Base-by-base conservation (phyloP, 35 echinoderm and acorn worm genomes). In the Ptychodera flava region DNA sequence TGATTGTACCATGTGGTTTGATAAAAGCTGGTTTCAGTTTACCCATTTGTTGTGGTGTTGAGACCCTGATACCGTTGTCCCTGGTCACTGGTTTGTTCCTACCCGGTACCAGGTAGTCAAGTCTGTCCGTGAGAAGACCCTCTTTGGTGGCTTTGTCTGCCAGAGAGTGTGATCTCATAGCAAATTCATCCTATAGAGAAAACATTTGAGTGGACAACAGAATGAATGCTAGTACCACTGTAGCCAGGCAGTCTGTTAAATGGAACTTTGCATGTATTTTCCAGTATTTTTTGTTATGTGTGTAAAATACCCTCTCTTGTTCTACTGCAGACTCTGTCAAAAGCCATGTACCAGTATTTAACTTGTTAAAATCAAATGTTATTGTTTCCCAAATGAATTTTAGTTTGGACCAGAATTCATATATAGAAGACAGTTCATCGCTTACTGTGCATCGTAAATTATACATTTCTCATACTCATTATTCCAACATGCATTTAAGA, bases 1-100 rank as follows among this genome's bases (percentile, higher is more conserved):
- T 99, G 77, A 99, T 90, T 78, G 93, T 92, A 78, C 96, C 96
- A 86, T 99, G 96, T 10, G 96, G 96, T 77, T 94, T 94, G 78
- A 99, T 91, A 34, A 99, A 99, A 1, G 96, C 96, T 82, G 96
- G 90, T 77, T 86, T 92, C 15, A 99, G 92, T 28, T 82, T 88
- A 29, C 88, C 85, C 96, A 99, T 92, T 75, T 94, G 78, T 32
- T 94, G 92, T 88, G 82, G 76, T 22, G 81, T 88, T 0, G 90
- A 84, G 0, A 90, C 79, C 33, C 96, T 76, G 81, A 99, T 89
- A 32, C 96, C 96, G 31, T 99, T 99, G 86, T 99, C 96, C 6
- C 78, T 82, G 22, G 94, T 85, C 0, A 99, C 92, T 1, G 90
- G 88, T 52, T 92, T 99, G 34, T 87, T 89, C 2, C 90, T 94